Evolutionary conservation across 2,113 vertebrate species (phyloP).

Genomic region (Eretmochelys imbricata): DNA sequence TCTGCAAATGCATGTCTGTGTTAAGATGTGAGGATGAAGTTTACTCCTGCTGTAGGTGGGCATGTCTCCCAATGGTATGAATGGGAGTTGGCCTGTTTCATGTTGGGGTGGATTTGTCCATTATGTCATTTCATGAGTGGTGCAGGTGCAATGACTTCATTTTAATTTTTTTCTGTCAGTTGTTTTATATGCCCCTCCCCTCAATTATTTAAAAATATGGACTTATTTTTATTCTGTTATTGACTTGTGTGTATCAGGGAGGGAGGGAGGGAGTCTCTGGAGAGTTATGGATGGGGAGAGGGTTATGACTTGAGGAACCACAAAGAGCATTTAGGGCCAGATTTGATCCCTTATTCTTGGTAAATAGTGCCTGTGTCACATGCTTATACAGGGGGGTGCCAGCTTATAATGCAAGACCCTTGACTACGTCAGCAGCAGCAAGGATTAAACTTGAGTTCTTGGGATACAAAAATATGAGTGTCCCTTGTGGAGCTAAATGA

Average conservation of each 20-base stretch:
- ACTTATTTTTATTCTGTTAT: neutral
- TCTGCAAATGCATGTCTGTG: neutral
- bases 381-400: neutral
- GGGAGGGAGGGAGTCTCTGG: neutral
- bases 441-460: neutral
- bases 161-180: neutral
- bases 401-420: neutral
- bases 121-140: neutral
- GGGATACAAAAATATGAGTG: neutral
- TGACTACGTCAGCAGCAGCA: neutral
- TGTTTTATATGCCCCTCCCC: neutral
- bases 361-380: neutral
- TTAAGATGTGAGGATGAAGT: neutral
- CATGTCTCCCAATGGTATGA: neutral
- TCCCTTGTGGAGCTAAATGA: neutral
- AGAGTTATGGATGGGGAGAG: neutral
- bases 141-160: too few species aligned
- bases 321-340: neutral
- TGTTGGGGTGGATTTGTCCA: neutral
- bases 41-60: neutral
- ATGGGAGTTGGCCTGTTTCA: neutral
- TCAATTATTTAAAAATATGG: neutral
- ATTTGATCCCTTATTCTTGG: neutral
- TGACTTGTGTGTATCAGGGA: neutral
- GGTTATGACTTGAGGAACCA: neutral